These are phyloP conservation scores for Gymnosoma rotundatum DNA, from an alignment of 2,888 invertebrate species.

Conservation along the genomic window DNA sequence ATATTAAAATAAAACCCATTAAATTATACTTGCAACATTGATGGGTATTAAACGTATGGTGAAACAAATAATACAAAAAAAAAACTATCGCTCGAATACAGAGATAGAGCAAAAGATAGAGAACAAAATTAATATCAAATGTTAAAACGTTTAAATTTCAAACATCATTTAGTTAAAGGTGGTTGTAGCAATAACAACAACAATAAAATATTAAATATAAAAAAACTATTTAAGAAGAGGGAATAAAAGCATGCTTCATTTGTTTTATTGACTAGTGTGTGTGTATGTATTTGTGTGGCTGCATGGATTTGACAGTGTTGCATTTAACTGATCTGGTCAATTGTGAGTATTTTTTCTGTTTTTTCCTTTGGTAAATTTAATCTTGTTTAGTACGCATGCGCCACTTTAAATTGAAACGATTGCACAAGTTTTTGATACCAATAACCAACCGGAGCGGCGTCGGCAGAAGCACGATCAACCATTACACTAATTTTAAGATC, in stretches of 20 bases:
- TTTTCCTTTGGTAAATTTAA: slow-evolving; percentile 6
- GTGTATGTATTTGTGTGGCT: neutral
- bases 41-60: slow-evolving; percentile 41
- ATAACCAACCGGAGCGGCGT: neutral
- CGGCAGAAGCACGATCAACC: slow-evolving; percentile 31
- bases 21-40: slow-evolving; percentile 60
- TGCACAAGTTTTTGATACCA: slow-evolving; percentile 28
- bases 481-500: slow-evolving; percentile 39
- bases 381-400: slow-evolving; percentile 64
- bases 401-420: slow-evolving; percentile 62
- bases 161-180: slow-evolving; percentile 67
- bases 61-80: slow-evolving; percentile 13
- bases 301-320: slow-evolving; percentile 46
- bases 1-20: slow-evolving; percentile 67
- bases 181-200: slow-evolving; percentile 47
- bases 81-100: neutral
- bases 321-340: slow-evolving; percentile 60
- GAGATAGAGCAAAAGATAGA: slow-evolving; percentile 7
- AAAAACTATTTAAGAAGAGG: slow-evolving; percentile 1
- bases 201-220: neutral
- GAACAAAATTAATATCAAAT: slow-evolving; percentile 58
- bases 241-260: slow-evolving; percentile 66
- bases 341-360: slow-evolving; percentile 11
- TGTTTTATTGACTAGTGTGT: slow-evolving; percentile 67
- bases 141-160: slow-evolving; percentile 66